phyloP scores from a whole-genome alignment of 2,888 invertebrate species.

The Brachyopa scutellaris region DNA sequence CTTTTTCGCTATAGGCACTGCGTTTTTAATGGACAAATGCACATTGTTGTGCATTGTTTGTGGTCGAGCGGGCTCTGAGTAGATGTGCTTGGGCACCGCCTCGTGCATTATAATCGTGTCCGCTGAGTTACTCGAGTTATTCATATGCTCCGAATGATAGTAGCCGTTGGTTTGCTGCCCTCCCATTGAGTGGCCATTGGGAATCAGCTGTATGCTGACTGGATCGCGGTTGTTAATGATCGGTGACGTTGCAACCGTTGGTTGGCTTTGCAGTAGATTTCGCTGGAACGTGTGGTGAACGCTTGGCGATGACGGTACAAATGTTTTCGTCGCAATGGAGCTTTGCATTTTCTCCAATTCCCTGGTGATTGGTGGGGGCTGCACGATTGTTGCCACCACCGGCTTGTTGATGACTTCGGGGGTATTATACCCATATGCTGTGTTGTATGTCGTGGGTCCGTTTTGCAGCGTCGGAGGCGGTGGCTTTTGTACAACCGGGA shows the following conservation, averaged over 20 bases:
- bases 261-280: constrained; percentile 55
- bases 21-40: constrained; percentile 74
- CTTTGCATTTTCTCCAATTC: constrained; percentile 65
- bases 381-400: constrained; percentile 49
- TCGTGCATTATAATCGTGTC: constrained; percentile 66
- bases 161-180: constrained; percentile 65
- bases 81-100: constrained; percentile 61
- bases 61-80: constrained; percentile 49
- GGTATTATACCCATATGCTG: constrained; percentile 45
- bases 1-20: constrained; percentile 69
- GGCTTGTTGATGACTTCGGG: constrained; percentile 60
- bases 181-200: constrained; percentile 58
- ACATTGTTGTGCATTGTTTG: constrained; percentile 61
- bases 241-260: constrained; percentile 35
- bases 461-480: constrained; percentile 43
- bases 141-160: constrained; percentile 67
- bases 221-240: constrained; percentile 65
- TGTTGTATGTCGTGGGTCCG: constrained; percentile 58
- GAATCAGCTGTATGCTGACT: constrained; percentile 61
- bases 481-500: constrained; percentile 33
- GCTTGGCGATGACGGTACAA: constrained; percentile 53
- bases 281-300: constrained; percentile 61
- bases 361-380: constrained; percentile 34
- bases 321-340: constrained; percentile 58
- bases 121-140: constrained; percentile 65